These are phyloP conservation scores for Aspidiotus destructor DNA, from an alignment of 2,888 invertebrate species.

Conservation along the genomic window DNA sequence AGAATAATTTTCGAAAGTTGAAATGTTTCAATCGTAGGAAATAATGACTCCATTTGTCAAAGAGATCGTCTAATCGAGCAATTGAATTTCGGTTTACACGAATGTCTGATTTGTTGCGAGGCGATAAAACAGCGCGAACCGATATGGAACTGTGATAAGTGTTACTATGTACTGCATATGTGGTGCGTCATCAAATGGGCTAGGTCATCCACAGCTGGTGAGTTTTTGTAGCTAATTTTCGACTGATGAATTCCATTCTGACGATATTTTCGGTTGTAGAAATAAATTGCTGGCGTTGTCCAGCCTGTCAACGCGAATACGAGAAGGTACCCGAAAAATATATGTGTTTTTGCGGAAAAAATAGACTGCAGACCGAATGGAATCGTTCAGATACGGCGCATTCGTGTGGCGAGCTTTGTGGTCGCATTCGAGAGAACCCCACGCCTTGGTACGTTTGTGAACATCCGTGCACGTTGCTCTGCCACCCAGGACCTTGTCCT, in stretches of 20 bases:
- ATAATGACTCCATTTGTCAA: conserved; percentile 43
- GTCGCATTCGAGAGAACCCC: conserved; percentile 40
- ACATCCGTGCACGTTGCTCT: conserved; percentile 50
- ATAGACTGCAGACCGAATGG: conserved; percentile 58
- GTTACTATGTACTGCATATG: conserved; percentile 87
- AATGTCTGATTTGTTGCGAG: conserved; percentile 93
- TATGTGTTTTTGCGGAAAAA: conserved; percentile 81
- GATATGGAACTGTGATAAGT: conserved; percentile 85
- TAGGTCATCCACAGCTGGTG: conserved; percentile 58
- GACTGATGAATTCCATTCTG: background rate
- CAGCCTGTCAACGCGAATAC: conserved; percentile 82
- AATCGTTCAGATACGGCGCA: conserved; percentile 73
- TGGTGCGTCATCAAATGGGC: conserved; percentile 89
- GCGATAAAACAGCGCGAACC: conserved; percentile 66
- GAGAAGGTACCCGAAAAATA: conserved; percentile 67
- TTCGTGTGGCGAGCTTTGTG: conserved; percentile 81
- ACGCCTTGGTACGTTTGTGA: conserved; percentile 40
- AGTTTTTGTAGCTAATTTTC: conserved; percentile 4
- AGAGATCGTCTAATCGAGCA: conserved; percentile 75
- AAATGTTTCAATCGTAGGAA: background rate
- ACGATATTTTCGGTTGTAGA: conserved; percentile 24
- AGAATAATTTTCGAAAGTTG: background rate
- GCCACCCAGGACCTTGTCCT: conserved; percentile 93
- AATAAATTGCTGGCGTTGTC: conserved; percentile 87
- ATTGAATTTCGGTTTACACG: conserved; percentile 67